Evolutionary conservation across 2,888 invertebrate genomes (phyloP).

Genomic region (Chloroclystis v-ata): DNA sequence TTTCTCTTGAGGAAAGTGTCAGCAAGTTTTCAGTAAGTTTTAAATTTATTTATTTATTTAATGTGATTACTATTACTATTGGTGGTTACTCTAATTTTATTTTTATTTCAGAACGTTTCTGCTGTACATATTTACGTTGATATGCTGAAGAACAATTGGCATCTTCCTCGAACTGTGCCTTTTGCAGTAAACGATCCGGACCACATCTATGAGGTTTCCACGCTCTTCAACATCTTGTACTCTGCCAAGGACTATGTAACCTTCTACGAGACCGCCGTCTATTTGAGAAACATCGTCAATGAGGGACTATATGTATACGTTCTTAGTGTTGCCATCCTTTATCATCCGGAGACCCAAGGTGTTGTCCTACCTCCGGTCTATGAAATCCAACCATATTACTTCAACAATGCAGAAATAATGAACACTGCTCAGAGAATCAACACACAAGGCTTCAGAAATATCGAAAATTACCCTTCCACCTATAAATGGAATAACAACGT

Average conservation of each 20-base stretch:
- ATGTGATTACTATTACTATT: background rate
- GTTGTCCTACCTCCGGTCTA: conserved; percentile 83
- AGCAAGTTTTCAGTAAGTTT: conserved; percentile 67
- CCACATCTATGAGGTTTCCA: conserved; percentile 80
- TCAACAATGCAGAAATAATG: conserved; percentile 83
- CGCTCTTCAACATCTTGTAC: conserved; percentile 82
- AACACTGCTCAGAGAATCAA: conserved; percentile 81
- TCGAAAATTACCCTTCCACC: conserved; percentile 52
- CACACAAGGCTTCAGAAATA: conserved; percentile 49
- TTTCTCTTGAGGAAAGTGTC: conserved; percentile 70
- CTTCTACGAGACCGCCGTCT: conserved; percentile 83
- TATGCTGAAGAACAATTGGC: conserved; percentile 69
- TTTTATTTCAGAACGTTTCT: conserved; percentile 64
- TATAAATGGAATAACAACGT: conserved; percentile 66
- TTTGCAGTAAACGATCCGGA: conserved; percentile 76
- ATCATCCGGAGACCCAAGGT: conserved; percentile 80
- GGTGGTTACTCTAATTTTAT: background rate
- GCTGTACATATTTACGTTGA: conserved; percentile 76
- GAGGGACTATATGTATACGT: conserved; percentile 84
- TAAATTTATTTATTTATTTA: background rate
- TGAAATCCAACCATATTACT: conserved; percentile 85
- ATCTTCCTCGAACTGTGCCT: conserved; percentile 77
- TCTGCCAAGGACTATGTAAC: conserved; percentile 84
- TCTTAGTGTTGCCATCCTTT: conserved; percentile 79
- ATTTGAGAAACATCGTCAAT: conserved; percentile 82